These are phyloP conservation scores for Incurvaria masculella DNA, from an alignment of 2,888 invertebrate species.

Conservation along the genomic window DNA sequence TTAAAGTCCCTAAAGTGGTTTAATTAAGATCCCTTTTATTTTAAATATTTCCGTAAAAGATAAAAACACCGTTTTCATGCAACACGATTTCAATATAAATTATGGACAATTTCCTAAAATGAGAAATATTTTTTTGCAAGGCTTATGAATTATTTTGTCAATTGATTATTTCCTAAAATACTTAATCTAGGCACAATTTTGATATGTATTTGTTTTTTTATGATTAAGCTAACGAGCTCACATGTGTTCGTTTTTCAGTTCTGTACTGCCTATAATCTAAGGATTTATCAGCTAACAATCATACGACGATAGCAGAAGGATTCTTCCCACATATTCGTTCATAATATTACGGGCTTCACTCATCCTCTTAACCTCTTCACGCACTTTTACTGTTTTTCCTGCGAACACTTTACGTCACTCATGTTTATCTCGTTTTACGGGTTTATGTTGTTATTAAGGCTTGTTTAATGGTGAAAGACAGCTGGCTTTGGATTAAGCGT, in stretches of 20 bases:
- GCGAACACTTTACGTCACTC: background rate
- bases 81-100: too few species aligned
- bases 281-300: too few species aligned
- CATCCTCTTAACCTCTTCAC: background rate
- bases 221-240: background rate
- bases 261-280: background rate
- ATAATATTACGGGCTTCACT: background rate
- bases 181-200: background rate
- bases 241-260: background rate
- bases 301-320: too few species aligned
- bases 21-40: too few species aligned
- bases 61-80: too few species aligned
- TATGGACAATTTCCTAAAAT: too few species aligned
- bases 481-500: background rate
- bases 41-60: too few species aligned
- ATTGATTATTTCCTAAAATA: background rate
- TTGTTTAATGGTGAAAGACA: background rate
- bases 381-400: background rate
- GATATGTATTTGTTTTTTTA: background rate
- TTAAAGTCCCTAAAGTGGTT: too few species aligned
- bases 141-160: background rate
- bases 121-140: too few species aligned
- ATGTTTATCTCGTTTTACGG: too few species aligned
- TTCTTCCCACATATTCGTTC: background rate
- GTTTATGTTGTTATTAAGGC: too few species aligned